Base-by-base conservation (phyloP, 2,797 vertebrate genomes). In the Cottoperca gobio region DNA sequence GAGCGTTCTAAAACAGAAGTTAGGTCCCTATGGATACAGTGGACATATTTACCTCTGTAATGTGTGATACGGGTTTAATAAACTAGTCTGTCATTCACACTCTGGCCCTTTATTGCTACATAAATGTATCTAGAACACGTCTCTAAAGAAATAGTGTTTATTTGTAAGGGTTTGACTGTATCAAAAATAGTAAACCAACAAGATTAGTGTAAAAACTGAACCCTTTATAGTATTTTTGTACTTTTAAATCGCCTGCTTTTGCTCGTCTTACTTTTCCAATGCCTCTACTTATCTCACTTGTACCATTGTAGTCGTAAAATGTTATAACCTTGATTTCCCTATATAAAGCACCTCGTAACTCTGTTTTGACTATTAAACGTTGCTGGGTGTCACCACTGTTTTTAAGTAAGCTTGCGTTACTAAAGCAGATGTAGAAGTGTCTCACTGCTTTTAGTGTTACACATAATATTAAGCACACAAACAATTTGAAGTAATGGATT, bases 351-450 rank as follows among this genome's bases (percentile, higher is more conserved):
- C 26, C 54, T 35, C 7, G 13, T 23, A 8, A 3, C 21, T 75
- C 19, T 42, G 23, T 48, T 88, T 82, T 79, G 71, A 78, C 58
- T 78, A 12, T 66, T 19, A 60, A 55, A 61, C 24, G 63, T 59
- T 63, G 42, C 39, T 53, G 14, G 13, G 48, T 54, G 37, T 21
- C 60, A 49, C 23, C 7, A 28, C 5, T 23, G n/a, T n/a, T n/a
- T n/a, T n/a, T n/a, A 60, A 73, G 65, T 61, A 33, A 19, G 10
- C 52, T 2, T 31, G 49, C 67, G 8, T 6, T 40, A 19, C 31
- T 33, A 10, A 53, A 58, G 37, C 49, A 60, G 49, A 35, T 7
- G 11, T 10, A 33, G 4, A 21, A 50, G 43, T 43, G 37, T 61
- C 52, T 33, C 60, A 46, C 52, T 70, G 19, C 49, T 60, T 71